Evolutionary conservation across 2,797 vertebrate genomes (phyloP), one percentile per base, ranked within the genome.

Genomic region (Sebastes minor): DNA sequence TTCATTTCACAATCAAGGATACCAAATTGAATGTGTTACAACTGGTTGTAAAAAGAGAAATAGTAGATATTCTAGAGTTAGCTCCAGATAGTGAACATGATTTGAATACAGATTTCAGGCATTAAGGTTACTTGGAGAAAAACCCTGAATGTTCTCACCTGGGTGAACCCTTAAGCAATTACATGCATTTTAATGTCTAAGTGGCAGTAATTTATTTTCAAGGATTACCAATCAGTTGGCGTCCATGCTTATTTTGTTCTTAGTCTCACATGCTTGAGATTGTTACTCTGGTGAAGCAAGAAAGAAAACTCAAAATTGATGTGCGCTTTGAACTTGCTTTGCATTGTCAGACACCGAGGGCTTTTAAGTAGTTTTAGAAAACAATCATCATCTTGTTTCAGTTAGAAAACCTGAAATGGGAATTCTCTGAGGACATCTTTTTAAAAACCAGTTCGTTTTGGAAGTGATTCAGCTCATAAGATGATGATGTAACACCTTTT

Each of bases 401-500:
- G 32, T 71, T 18, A 6, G 23, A 76, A 71, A 67, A 69, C 7
- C 14, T 78, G 42, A 72, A 78, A 73, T 35, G 28, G 32, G 20
- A 57, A 53, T 53, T 56, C 71, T 79, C 12, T 23, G 2, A 27
- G 57, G 62, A 68, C 25, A 16, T 64, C 30, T 49, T 61, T 78
- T 55, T 57, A 25, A 63, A 71, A 83, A 84, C 10, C 20, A 64
- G 18, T 35, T n/a, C 22, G 42, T 30, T 66, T 53, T 71, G 30
- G 20, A 76, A 74, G 61, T 38, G 56, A 52, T 61, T 76, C 42
- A 28, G 55, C 33, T 76, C 38, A 20, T 56, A 78, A 85, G 32
- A 78, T 42, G 65, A 74, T 90, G 81, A 91, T 84, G 74, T 81
- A 86, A 87, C 67, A 76, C 71, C 65, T 80, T 80, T 89, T 53